Evolutionary conservation across 2,113 vertebrate species (phyloP).

Genomic region (Lamprologus sp.): DNA sequence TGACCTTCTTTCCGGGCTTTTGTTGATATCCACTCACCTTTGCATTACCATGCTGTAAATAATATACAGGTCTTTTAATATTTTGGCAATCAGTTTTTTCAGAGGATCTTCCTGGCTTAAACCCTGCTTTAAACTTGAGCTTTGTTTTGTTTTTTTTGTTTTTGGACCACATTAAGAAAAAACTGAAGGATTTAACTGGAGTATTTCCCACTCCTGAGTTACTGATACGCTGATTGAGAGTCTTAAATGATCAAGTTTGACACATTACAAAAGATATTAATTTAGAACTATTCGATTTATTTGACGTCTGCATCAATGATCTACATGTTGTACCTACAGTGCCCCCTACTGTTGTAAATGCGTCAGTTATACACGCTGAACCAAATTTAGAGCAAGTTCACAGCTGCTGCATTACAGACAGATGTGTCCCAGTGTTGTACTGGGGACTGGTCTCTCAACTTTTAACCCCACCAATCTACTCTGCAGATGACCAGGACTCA

Average conservation of each 20-base stretch:
- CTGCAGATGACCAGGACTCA: not conserved
- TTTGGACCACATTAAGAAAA: not conserved
- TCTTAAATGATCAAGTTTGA: not conserved
- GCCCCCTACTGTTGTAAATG: conserved; percentile 35
- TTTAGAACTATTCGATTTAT: not conserved
- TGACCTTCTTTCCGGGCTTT: not conserved
- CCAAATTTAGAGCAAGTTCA: not conserved
- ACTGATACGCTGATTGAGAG: not conserved
- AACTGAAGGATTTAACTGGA: not conserved
- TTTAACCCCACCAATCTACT: not conserved
- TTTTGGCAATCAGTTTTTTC: not conserved
- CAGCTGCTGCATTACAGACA: not conserved
- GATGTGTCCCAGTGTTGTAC: not conserved
- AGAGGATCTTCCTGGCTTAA: not conserved
- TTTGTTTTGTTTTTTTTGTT: not conserved
- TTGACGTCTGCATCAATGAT: not conserved
- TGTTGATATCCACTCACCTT: not conserved
- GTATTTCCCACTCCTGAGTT: not conserved
- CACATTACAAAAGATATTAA: not conserved
- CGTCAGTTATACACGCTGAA: not conserved
- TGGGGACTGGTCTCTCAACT: not conserved
- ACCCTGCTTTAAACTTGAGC: not conserved
- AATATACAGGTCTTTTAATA: not conserved
- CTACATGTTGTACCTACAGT: not conserved
- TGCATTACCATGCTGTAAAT: not conserved